Evolutionary conservation across 92 coral and sea anemone species (phyloP), one percentile per base, ranked within the genome.

Genomic region (Epizoanthus rinbou): DNA sequence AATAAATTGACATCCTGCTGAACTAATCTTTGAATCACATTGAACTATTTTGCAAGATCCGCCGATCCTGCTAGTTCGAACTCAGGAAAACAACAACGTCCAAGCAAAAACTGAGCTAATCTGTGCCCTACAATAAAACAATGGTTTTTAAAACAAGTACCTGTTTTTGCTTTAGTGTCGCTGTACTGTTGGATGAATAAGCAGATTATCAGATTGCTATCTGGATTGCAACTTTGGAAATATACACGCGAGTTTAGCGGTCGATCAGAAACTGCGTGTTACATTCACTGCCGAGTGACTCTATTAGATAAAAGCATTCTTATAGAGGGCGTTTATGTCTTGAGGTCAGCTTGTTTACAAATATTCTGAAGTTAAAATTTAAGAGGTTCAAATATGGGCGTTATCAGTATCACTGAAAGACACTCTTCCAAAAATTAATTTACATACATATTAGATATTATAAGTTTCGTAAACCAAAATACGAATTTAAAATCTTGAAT

Each of bases 291-390:
- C 6, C 43, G 45, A 39, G 24, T 25, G 52, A 23, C 31, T 39
- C 13, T 18, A 43, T 78, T 57, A 78, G 25, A 62, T 56, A 21
- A 67, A 78, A 63, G 64, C 71, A 57, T 24, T 57, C 19, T 57
- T 52, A 9, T 41, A 56, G n/a, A 22, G 16, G 33, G 57, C 35
- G 43, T 19, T 41, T 62, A 52, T 78, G 13, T 62, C 37, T 62
- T 63, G 82, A 45, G 82, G 82, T 39, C 17, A 21, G 43, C 3
- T 2, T 35, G 16, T 60, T 60, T 78, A 57, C 64, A 78, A 78
- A 78, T 41, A 78, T 60, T 16, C 24, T 28, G 43, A 57, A 28
- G 23, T 75, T 57, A 28, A 57, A 57, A 57, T 54, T 57, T 75
- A 53, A 75, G 57, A 75, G 17, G 9, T 43, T 43, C 50, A 3